Percentiles rank a stretch among this genome's conserved stretches.
phyloP scores from a whole-genome alignment of 2,797 vertebrate genomes.

The Ctenosaura bakeri region DNA sequence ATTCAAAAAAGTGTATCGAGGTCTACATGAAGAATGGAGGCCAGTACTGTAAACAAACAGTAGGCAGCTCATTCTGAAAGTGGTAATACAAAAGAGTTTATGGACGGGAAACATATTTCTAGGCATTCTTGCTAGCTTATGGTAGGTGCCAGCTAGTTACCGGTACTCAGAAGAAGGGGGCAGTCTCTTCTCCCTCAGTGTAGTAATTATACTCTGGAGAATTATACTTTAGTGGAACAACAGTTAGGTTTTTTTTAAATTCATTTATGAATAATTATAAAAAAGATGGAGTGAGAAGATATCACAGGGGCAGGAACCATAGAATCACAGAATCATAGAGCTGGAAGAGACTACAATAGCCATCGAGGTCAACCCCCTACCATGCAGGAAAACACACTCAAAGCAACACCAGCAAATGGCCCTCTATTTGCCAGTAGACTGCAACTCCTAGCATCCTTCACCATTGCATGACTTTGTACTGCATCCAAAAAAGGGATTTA shows the following conservation, averaged over 20 bases:
- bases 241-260: background rate
- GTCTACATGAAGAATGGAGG: background rate
- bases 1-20: background rate
- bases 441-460: too few species aligned
- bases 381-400: too few species aligned
- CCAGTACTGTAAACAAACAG: background rate
- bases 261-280: background rate
- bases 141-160: background rate
- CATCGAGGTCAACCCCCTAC: too few species aligned
- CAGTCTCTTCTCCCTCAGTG: background rate
- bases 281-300: background rate
- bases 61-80: rapidly evolving
- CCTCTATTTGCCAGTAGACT: too few species aligned
- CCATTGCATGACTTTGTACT: too few species aligned
- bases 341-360: too few species aligned
- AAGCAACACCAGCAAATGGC: too few species aligned
- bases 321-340: too few species aligned
- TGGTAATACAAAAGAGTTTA: slow-evolving; percentile 27
- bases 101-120: slow-evolving; percentile 26
- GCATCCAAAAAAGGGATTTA: too few species aligned
- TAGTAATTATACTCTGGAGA: background rate
- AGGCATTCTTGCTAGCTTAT: background rate
- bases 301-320: background rate
- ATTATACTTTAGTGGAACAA: too few species aligned
- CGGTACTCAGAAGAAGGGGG: background rate